Evolutionary conservation across 2,797 vertebrate species (phyloP), one percentile per base, ranked within the genome.

Genomic region (Chelonia mydas): DNA sequence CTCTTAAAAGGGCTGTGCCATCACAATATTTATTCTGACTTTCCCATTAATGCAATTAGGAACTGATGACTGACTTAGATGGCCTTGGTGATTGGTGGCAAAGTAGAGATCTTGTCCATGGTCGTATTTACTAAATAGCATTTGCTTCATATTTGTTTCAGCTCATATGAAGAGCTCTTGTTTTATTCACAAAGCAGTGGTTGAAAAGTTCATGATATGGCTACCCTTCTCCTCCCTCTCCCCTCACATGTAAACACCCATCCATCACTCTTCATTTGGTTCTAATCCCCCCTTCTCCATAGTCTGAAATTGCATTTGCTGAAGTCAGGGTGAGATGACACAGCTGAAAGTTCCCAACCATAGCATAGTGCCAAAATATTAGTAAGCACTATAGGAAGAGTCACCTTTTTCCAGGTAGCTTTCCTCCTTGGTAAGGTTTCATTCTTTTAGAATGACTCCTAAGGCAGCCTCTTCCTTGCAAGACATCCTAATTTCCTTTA

Each of bases 381-480:
- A 97, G 94, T 97, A 95, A 97, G 95, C 95, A 96, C 33, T 12
- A 76, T 88, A 55, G 3, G 83, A 97, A 95, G 94, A 97, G 96
- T 97, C 96, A 96, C 96, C 97, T 97, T 95, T 97, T 97, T 96
- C 95, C 96, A 97, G 92, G 96, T 97, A 97, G 96, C 96, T 97
- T 97, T 97, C 96, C 97, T 95, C 96, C 93, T 94, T 90, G 94
- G 96, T 97, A 95, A 78, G 96, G 95, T 96, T 97, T 97, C 95
- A 96, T 97, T 94, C 96, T 97, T 97, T 88, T 96, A 96, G 93
- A 97, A 97, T 97, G 96, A 97, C 90, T 97, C 53, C 88, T 93
- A 72, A 84, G 87, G 87, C 94, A 97, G 94, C 94, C 72, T 93
- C 79, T 84, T 93, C 74, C 49, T 84, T 93, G 82, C 86, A 88